Base-by-base conservation (phyloP, 2,888 invertebrate species). In the Alitta virens region DNA sequence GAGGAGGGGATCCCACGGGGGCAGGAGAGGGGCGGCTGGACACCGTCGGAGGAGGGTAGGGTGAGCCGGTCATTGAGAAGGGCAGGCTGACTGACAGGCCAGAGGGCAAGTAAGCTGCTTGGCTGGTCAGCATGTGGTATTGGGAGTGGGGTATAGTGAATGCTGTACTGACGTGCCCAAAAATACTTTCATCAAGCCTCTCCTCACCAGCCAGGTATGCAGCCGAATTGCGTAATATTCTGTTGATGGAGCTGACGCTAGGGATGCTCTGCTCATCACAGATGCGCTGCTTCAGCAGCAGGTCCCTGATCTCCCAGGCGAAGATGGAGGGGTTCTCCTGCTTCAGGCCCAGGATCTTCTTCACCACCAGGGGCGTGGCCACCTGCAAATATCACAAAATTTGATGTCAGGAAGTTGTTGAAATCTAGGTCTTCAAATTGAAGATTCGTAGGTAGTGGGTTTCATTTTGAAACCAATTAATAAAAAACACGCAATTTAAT, bases 261-360 rank as follows among this genome's bases (percentile, higher is more conserved):
- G 96, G 96, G 72, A 94, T 91, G 63, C 81, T 77, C 25, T 77
- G 77, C 33, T 82, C 77, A 80, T 94, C 94, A 77, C 94, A 95
- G 70, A 94, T 90, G 62, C 94, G 87, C 75, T 94, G 94, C 52
- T 91, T 88, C 60, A 95, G 88, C 68, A 96, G 85, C 74, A 92
- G 89, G 82, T 96, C 80, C 91, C 95, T 86, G 69, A 96, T 95
- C 85, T 96, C 96, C 94, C 95, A 96, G 12, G 95, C 95, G 82
- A 96, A 95, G 89, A 95, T 91, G 3, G 93, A 92, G 0, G 95
- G 95, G 82, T 95, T 94, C 81, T 95, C 94, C 78, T 93, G 92
- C 81, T 96, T 96, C 74, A 94, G 88, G 3, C 94, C 89, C 38
- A 95, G 87, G 72, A 97, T 96, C 84, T 94, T 92, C 84, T 94